Percentiles rank a stretch among this genome's conserved stretches.
phyloP scores from a whole-genome alignment of 2,888 invertebrate genomes.

The Uropetala carovei region DNA sequence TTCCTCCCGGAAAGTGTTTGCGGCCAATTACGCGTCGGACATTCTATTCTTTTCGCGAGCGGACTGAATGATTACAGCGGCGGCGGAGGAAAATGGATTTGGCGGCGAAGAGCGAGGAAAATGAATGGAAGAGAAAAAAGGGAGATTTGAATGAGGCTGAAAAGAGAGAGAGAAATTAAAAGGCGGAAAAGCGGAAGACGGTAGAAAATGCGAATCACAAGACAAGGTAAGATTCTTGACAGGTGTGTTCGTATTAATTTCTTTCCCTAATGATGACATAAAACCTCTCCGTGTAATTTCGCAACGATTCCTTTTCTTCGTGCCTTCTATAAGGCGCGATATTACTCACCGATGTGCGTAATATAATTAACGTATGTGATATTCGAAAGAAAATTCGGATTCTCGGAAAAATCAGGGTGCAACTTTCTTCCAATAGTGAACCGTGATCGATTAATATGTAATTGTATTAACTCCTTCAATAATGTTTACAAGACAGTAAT shows the following conservation, averaged over 20 bases:
- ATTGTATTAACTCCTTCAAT: too few relatives aligned
- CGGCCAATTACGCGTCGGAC: conserved; percentile 50
- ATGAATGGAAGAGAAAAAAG: neutral
- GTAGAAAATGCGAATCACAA: neutral
- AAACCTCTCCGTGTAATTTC: neutral
- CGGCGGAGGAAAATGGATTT: conserved; percentile 15
- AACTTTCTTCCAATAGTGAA: too few relatives aligned
- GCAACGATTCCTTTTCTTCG: neutral
- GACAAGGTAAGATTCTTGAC: neutral
- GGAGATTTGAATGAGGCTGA: neutral
- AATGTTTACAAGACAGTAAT: too few relatives aligned
- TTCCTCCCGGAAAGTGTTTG: conserved; percentile 39
- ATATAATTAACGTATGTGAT: too few relatives aligned
- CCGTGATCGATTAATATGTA: too few relatives aligned
- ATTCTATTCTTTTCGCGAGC: neutral
- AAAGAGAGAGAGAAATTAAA: too few relatives aligned
- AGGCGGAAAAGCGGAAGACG: too few relatives aligned
- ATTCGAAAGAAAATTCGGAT: too few relatives aligned
- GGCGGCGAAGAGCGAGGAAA: neutral
- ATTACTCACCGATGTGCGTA: too few relatives aligned
- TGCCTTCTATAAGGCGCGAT: too few relatives aligned
- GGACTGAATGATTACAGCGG: neutral
- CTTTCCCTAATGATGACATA: neutral
- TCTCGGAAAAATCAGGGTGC: too few relatives aligned
- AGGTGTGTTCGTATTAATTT: neutral